Percentiles rank a stretch among this genome's conserved stretches.
Evolutionary conservation across 2,888 invertebrate species (phyloP).

Genomic region (Mythimna impura): DNA sequence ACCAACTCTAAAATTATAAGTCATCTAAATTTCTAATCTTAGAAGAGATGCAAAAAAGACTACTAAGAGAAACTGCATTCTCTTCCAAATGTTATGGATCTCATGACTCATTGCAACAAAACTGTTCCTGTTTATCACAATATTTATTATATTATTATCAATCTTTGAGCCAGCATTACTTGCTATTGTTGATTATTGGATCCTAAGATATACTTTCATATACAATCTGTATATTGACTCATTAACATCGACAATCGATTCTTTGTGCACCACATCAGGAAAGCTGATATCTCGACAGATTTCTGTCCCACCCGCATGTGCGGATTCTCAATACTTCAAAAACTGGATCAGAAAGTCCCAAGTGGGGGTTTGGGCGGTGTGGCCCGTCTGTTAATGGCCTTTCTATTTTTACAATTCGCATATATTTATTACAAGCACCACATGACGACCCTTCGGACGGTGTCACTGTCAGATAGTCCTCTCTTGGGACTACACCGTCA

Average conservation of each 20-base stretch:
- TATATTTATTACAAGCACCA: conserved; percentile 35
- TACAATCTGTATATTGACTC: background rate
- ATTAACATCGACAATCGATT: too few relatives aligned
- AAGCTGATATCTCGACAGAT: conserved; percentile 34
- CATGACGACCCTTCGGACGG: conserved; percentile 48
- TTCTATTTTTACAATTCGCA: conserved; percentile 51
- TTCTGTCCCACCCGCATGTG: conserved; percentile 12
- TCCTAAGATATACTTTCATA: background rate
- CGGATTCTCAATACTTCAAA: background rate
- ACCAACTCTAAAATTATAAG: too few relatives aligned
- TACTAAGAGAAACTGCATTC: too few relatives aligned
- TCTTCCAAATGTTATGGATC: too few relatives aligned
- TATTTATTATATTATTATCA: too few relatives aligned
- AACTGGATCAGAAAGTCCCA: conserved; percentile 25
- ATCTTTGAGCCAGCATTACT: too few relatives aligned
- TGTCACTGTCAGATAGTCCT: conserved; percentile 10
- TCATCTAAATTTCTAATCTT: too few relatives aligned
- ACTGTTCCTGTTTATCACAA: too few relatives aligned
- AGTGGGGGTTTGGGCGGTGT: background rate
- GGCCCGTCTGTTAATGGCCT: conserved; percentile 45
- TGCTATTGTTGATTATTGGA: background rate
- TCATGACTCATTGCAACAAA: too few relatives aligned
- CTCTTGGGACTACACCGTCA: too few relatives aligned
- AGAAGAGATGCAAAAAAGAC: too few relatives aligned
- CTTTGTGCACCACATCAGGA: background rate